Base-by-base conservation (phyloP, 2,113 vertebrate species). In the Canis aureus region DNA sequence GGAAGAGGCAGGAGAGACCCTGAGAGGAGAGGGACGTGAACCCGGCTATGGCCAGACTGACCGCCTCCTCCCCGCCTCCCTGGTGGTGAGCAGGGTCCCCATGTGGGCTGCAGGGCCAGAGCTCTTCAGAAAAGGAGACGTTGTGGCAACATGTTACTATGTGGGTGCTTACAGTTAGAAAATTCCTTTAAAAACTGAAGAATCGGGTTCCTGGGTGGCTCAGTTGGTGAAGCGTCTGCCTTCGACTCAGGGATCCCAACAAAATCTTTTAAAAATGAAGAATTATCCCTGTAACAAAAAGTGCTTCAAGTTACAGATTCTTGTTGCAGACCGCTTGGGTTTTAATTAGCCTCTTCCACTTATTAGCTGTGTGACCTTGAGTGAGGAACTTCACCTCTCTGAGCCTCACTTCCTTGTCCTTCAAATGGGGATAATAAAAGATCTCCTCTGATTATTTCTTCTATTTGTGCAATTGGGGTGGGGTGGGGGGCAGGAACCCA, bases 381-480 rank as follows among this genome's bases (percentile, higher is more conserved):
- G 27, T 15, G 1, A 29, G 16, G 2, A 4, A 66, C 76, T 59
- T 22, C 20, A 38, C 51, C 29, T 51, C 23, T 49, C 59, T 66
- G 16, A 17, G 38, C 57, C 11, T 32, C 59, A 9, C 7, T 85
- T 91, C 35, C 62, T 43, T 4, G 16, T 60, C 74, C 66, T 76
- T 67, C 83, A 22, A 22, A 53, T 0, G 20, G 15, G 12, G 19
- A 11, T 9, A 12, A 35, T 64, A 27, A 64, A 27, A 64, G 15
- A 35, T 25, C 9, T 11, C 3, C 0, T n/a, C 43, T 4, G 15
- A 29, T 35, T 22, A 49, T 15, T 64, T 2, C 73, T 53, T 29
- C 49, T 10, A 4, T 2, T 29, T 6, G 3, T 12, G 2, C 53
- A 12, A 2, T 4, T 15, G n/a, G 62, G 5, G 15, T 1, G 57